phyloP scores from a whole-genome alignment of 2,888 invertebrate genomes.

The Mythimna ferrago region DNA sequence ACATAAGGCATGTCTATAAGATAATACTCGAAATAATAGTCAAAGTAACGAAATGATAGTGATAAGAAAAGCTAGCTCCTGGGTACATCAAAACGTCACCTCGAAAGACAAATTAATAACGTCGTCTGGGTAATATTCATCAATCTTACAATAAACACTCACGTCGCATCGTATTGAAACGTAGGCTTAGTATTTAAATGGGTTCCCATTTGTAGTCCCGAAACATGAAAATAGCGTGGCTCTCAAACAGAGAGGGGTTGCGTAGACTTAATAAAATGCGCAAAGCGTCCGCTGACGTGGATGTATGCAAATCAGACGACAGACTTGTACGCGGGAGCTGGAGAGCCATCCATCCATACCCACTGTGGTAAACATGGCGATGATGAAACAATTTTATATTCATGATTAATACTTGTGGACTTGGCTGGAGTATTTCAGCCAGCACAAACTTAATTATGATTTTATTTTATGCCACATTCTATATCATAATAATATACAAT shows the following conservation, averaged over 20 bases:
- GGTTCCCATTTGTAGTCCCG: constrained; percentile 90
- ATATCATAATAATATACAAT: neutral
- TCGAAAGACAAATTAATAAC: constrained; percentile 37
- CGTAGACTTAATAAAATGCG: constrained; percentile 81
- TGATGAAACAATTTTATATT: neutral
- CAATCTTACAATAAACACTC: constrained; percentile 75
- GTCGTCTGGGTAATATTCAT: constrained; percentile 62
- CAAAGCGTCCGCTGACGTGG: constrained; percentile 70
- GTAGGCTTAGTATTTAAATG: constrained; percentile 90
- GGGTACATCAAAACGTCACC: neutral
- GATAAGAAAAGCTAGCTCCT: neutral
- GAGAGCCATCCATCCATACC: neutral
- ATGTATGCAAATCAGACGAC: constrained; percentile 71
- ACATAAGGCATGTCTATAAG: neutral
- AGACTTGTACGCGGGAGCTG: constrained; percentile 21
- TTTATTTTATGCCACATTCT: neutral
- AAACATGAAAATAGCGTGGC: constrained; percentile 91
- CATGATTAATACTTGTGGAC: neutral
- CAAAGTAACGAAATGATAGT: too few relatives aligned
- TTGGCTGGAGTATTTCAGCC: neutral
- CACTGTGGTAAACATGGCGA: neutral
- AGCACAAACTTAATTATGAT: neutral
- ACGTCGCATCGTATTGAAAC: constrained; percentile 86
- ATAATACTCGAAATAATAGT: too few relatives aligned
- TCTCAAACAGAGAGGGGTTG: constrained; percentile 85